Conservation (phyloP, 2,888 invertebrate genomes). For the Cremastobaeus sp. region DNA sequence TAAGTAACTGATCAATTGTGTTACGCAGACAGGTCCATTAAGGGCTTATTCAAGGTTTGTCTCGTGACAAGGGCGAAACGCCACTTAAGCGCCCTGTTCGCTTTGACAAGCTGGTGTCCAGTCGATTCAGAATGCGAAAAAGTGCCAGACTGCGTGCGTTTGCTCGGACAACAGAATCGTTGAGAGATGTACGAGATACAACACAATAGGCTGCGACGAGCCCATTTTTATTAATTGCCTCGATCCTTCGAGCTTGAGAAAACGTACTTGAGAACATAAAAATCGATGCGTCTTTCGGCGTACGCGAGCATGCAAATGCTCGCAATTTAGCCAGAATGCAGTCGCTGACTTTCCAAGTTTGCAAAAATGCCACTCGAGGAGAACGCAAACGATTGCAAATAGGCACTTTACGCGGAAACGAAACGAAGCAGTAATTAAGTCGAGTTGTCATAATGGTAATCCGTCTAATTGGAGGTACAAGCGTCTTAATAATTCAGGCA, state of each 20-base stretch:
- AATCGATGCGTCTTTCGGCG: too few relatives aligned
- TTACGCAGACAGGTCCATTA: conserved; percentile 51
- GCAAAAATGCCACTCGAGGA: too few relatives aligned
- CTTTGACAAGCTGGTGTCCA: conserved; percentile 27
- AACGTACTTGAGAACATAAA: too few relatives aligned
- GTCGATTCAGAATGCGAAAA: conserved; percentile 1
- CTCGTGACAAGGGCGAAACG: conserved; percentile 50
- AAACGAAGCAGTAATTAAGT: conserved; percentile 13
- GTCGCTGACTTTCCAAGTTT: too few relatives aligned
- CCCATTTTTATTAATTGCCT: conserved; percentile 13
- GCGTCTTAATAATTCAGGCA: conserved; percentile 32
- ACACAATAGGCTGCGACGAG: neutral
- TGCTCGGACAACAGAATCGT: neutral
- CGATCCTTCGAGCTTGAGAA: conserved; percentile 4
- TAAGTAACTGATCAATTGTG: conserved; percentile 54
- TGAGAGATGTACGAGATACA: conserved; percentile 3
- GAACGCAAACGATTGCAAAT: too few relatives aligned
- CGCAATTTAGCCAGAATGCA: too few relatives aligned
- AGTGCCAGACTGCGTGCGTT: neutral
- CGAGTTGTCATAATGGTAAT: conserved; percentile 28
- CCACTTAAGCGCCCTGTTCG: conserved; percentile 39
- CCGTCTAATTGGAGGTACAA: conserved; percentile 20
- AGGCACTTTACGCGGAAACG: too few relatives aligned
- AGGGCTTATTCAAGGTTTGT: conserved; percentile 51
- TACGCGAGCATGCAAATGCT: too few relatives aligned